A percentile compares a stretch with the other conserved stretches of the same genome.
phyloP scores from a whole-genome alignment of 1,140 invertebrate species.

The Drosophila oshimai region DNA sequence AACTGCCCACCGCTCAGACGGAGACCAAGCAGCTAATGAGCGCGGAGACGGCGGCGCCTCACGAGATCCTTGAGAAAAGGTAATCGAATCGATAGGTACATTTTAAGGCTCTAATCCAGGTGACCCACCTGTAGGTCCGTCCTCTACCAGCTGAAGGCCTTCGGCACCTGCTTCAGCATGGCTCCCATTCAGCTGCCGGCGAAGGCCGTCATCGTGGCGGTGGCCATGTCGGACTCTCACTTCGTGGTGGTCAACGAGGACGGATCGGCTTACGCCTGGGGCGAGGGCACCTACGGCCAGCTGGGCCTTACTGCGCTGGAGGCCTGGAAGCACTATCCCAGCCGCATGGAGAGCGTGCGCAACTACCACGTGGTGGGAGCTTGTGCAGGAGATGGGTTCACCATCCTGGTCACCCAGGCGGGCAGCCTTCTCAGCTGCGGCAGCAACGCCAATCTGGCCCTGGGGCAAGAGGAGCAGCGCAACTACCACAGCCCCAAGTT shows the following conservation, averaged over 20 bases:
- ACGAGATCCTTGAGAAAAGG: constrained; percentile 71
- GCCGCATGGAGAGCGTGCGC: constrained; percentile 85
- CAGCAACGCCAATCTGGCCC: constrained; percentile 85
- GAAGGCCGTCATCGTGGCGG: constrained; percentile 84
- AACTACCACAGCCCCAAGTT: constrained; percentile 86
- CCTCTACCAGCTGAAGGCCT: constrained; percentile 85
- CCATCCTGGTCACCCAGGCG: constrained; percentile 87
- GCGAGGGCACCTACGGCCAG: constrained; percentile 87
- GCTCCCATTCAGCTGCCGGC: constrained; percentile 85
- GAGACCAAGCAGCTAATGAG: constrained; percentile 74
- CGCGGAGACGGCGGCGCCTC: constrained; percentile 69
- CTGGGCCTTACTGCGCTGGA: constrained; percentile 86
- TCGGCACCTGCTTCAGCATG: constrained; percentile 84
- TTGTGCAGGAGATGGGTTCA: constrained; percentile 85
- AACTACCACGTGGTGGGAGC: constrained; percentile 86
- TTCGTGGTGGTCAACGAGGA: constrained; percentile 87
- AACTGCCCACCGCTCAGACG: constrained; percentile 69
- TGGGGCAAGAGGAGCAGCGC: constrained; percentile 88
- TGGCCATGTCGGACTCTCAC: constrained; percentile 87
- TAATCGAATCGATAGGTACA: background rate
- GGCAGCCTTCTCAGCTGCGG: constrained; percentile 90
- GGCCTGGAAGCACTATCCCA: constrained; percentile 84
- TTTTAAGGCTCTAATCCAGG: background rate
- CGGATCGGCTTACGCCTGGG: constrained; percentile 88
- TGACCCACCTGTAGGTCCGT: constrained; percentile 83